Conservation (phyloP, 2,113 vertebrate species). For the Sus scrofa region DNA sequence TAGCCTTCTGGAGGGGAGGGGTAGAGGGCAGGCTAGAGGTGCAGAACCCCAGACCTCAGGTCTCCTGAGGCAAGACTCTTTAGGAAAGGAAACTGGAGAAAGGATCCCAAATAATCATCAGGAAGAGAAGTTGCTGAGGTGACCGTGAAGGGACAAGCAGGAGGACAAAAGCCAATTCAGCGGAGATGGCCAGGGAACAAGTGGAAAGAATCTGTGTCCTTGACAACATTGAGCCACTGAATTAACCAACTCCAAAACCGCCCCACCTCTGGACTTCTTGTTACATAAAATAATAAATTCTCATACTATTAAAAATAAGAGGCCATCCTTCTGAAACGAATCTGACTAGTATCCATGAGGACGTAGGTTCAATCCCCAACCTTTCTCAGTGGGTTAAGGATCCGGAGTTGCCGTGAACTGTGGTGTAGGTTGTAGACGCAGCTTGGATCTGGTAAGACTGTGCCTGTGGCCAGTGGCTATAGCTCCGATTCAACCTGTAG, state of each 20-base stretch:
- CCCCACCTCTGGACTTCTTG: background rate
- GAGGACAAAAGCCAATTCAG: conserved; percentile 39
- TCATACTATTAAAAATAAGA: background rate
- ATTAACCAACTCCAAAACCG: background rate
- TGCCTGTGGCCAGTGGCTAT: too few species aligned
- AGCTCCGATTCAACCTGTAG: too few species aligned
- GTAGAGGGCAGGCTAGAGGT: background rate
- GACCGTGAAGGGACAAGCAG: background rate
- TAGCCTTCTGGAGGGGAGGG: background rate
- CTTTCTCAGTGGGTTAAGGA: too few species aligned
- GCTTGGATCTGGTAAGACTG: too few species aligned
- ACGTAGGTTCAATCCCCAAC: too few species aligned
- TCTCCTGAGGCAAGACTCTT: conserved; percentile 27
- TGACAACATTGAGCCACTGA: conserved; percentile 36
- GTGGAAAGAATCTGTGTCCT: conserved; percentile 77
- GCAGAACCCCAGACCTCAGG: background rate
- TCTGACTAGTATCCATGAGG: too few species aligned
- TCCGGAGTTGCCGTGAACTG: too few species aligned
- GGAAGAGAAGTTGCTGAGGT: background rate
- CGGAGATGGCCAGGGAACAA: conserved; percentile 4
- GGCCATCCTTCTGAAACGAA: too few species aligned
- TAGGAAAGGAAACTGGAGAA: conserved; percentile 17
- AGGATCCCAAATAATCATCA: conserved; percentile 10
- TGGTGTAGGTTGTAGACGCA: too few species aligned
- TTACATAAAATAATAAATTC: background rate